These are phyloP conservation scores for Epinephelus lanceolatus DNA, from an alignment of 2,113 vertebrate species.

Conservation along the genomic window DNA sequence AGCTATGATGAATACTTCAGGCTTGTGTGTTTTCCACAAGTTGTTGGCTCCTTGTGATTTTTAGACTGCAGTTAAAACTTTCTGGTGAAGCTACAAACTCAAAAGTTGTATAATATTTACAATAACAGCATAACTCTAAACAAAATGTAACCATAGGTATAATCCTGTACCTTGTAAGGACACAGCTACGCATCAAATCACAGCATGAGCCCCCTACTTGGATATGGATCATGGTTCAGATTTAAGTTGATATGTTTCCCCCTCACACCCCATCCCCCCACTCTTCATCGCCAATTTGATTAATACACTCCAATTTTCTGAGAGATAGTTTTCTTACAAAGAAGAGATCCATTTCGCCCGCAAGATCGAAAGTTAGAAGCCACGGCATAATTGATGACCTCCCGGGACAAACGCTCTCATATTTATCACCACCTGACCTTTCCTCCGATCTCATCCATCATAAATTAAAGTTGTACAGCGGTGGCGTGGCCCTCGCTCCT, in stretches of 20 bases:
- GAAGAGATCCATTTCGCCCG: conserved; percentile 85
- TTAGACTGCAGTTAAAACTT: neutral
- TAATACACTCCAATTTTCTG: conserved; percentile 85
- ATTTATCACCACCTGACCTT: conserved; percentile 93
- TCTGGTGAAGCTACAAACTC: neutral
- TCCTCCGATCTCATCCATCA: conserved; percentile 94
- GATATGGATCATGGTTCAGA: conserved; percentile 69
- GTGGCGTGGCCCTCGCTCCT: conserved; percentile 83
- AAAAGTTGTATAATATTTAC: neutral
- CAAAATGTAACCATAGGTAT: neutral
- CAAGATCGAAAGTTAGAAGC: conserved; percentile 88
- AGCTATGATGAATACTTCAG: neutral
- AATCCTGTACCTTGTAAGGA: conserved; percentile 45
- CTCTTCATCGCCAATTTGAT: conserved; percentile 77
- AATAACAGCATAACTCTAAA: neutral
- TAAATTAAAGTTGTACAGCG: conserved; percentile 94
- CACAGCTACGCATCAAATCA: conserved; percentile 51
- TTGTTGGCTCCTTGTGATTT: neutral
- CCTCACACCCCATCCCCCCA: conserved; percentile 15
- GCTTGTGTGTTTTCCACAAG: neutral
- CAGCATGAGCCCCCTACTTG: conserved; percentile 27
- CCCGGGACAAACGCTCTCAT: conserved; percentile 88
- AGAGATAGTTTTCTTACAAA: conserved; percentile 86
- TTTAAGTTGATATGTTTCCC: conserved; percentile 70
- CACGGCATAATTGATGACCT: conserved; percentile 88